Base-by-base conservation (phyloP, 2,888 invertebrate species). In the Parnassius smintheus region DNA sequence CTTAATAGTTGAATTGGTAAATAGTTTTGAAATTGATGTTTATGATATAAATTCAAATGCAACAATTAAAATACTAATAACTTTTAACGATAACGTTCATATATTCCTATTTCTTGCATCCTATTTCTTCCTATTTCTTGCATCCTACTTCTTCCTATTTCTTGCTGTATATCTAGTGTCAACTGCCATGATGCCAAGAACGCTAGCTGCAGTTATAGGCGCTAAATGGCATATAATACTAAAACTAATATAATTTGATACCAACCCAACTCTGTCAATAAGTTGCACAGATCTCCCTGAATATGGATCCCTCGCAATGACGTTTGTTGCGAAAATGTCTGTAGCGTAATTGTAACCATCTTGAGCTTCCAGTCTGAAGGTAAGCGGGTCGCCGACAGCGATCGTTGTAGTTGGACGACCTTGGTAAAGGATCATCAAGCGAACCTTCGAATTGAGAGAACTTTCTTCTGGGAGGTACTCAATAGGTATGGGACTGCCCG, bases 401-500 rank as follows among this genome's bases (percentile, higher is more conserved):
- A 98, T 98, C 1, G 97, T 98, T 0, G 97, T 98, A 0, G 98
- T 98, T 1, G 98, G 97, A 70, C 97, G 90, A 52, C 97, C 97
- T 88, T 98, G 97, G 81, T 98, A 98, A 55, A 98, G 83, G 72
- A 98, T 97, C 89, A 95, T 92, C 67, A 98, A 85, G 18, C 97
- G 94, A 1, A 98, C 97, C 79, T 97, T 96, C 0, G 97, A 97
- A 81, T 97, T 97, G 48, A 98, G 86, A 0, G 97, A 96, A 75
- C 98, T 98, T 81, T 98, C 97, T 12, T 97, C 97, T 22, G 98
- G 98, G 8, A 98, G 90, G 80, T 97, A 97, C 83, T 98, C 98
- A 62, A 98, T 97, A 11, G 97, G 98, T 69, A 97, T 97, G 0
- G 98, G 98, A 76, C 97, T 97, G 71, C 97, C 97, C 35, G 97